Base-by-base conservation (phyloP, 37 sponge, comb jelly and placozoan species). In the Crambe crambe region DNA sequence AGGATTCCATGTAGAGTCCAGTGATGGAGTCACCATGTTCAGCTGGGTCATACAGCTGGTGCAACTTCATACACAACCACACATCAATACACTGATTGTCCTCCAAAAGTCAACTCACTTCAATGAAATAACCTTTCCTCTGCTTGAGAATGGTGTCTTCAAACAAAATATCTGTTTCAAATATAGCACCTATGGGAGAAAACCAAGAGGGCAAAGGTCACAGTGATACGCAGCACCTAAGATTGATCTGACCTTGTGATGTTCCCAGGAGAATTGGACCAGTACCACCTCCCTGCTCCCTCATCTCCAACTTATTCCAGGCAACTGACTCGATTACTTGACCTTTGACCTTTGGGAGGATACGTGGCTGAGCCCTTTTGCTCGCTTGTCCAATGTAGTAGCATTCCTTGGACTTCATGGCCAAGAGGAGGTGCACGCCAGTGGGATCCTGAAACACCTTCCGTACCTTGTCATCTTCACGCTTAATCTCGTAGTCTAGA, bases 371-470 rank as follows among this genome's bases (percentile, higher is more conserved):
- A 1, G 56, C n/a, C 75, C 68, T 86, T 47, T 61, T 72, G 44
- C 51, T 68, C 64, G 61, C 76, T 40, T 81, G 44, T 22, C 70
- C 84, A 43, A 93, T 34, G 66, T 96, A 93, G 58, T 82, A 88
- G 65, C 82, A 79, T 73, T 96, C 97, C 18, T 69, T 62, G 10
- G 89, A 81, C 34, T 79, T 81, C 86, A 87, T 93, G 71, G 80
- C 87, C 20, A 95, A 69, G 12, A 97, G 54, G 26, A 95, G 63
- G 56, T 97, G 98, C 25, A 77, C 84, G 9, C 90, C 93, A 51
- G 84, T 84, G n/a, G 93, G 91, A 68, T 97, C 98, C 72, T 96
- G 93, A 76, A 97, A 95, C 54, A 97, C 84, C 42, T 75, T 79
- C 76, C 90, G 82, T 59, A 97, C 84, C 26, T 73, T 62, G 21